Conservation (phyloP, 2,113 vertebrate species). For the Microcebus tavaratra region DNA sequence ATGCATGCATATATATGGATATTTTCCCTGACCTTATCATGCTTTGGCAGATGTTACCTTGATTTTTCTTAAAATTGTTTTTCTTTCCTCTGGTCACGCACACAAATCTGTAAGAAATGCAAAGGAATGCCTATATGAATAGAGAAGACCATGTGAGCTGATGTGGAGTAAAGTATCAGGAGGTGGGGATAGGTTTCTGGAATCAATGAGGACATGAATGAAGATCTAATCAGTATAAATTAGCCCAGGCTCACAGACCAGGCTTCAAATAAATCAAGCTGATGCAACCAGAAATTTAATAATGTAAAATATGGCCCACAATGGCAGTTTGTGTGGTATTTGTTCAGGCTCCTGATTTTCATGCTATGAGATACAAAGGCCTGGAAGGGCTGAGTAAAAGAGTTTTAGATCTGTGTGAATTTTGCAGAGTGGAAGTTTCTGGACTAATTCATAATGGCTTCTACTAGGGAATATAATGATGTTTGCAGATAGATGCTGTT, state of each 20-base stretch:
- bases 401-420: background rate
- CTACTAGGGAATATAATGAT: background rate
- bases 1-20: background rate
- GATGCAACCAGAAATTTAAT: constrained; percentile 38
- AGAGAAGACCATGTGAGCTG: background rate
- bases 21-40: background rate
- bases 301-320: background rate
- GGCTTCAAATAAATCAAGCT: constrained; percentile 33
- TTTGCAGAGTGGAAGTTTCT: constrained; percentile 37
- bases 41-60: background rate
- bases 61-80: constrained; percentile 24
- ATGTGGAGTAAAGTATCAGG: background rate
- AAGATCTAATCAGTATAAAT: constrained; percentile 7
- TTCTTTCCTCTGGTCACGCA: background rate
- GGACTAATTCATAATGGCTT: background rate
- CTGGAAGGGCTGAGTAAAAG: background rate
- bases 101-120: constrained; percentile 3
- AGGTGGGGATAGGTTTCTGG: constrained; percentile 7
- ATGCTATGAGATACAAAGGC: background rate
- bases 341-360: constrained; percentile 22
- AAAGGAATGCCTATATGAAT: background rate
- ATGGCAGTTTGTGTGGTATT: background rate
- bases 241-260: background rate
- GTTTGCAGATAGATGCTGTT: background rate
- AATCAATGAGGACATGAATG: constrained; percentile 9